A percentile compares a stretch with the other conserved stretches of the same genome.
Conservation (phyloP, 2,888 invertebrate genomes). For the Lasioglossum vierecki region DNA sequence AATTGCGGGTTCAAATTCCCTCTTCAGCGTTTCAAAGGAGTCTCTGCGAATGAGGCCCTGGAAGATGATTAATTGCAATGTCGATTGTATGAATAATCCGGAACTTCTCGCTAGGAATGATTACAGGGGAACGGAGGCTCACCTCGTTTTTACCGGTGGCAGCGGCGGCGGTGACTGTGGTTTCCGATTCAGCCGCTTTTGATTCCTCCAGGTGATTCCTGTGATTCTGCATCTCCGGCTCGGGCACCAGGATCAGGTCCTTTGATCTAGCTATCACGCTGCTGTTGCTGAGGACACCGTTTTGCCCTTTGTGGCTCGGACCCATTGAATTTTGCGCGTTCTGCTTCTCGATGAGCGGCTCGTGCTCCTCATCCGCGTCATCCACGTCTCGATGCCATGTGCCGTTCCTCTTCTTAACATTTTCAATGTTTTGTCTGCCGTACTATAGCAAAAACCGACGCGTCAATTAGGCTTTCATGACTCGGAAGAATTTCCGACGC, state of each 20-base stretch:
- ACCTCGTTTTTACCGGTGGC: conserved; percentile 67
- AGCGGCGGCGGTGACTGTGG: conserved; percentile 20
- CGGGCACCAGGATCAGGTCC: conserved; percentile 90
- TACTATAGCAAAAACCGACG: conserved; percentile 86
- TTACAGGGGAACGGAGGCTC: conserved; percentile 10
- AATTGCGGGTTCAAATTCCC: conserved; percentile 92
- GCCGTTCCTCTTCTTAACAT: conserved; percentile 83
- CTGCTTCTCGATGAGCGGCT: conserved; percentile 72
- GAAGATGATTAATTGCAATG: conserved; percentile 44
- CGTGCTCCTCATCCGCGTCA: conserved; percentile 84
- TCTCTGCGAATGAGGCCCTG: conserved; percentile 80
- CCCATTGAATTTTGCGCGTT: conserved; percentile 40
- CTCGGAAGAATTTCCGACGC: neutral
- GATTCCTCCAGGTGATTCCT: conserved; percentile 77
- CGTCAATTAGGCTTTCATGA: neutral
- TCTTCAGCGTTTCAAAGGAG: conserved; percentile 85
- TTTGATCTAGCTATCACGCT: conserved; percentile 89
- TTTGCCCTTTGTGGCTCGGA: conserved; percentile 66
- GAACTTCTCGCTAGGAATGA: neutral
- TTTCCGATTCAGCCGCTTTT: conserved; percentile 29
- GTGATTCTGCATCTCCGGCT: conserved; percentile 87
- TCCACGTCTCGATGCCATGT: conserved; percentile 85
- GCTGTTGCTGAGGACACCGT: conserved; percentile 85
- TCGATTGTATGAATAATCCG: neutral
- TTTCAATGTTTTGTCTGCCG: conserved; percentile 89